These are phyloP conservation scores for Phoeniculus purpureus DNA, from an alignment of 2,797 vertebrate genomes.

Conservation along the genomic window DNA sequence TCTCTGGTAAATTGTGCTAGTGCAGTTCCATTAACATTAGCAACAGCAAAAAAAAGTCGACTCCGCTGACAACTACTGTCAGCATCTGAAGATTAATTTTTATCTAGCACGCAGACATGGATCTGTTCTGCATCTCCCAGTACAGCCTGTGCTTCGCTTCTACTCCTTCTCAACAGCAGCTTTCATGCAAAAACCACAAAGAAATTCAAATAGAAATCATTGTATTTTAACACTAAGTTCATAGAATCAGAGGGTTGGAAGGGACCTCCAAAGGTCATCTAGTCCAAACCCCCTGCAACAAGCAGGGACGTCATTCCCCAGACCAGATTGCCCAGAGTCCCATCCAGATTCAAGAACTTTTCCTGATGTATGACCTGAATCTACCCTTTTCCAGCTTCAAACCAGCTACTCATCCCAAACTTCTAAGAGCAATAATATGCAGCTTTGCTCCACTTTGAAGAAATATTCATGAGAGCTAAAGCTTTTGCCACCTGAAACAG, in stretches of 20 bases:
- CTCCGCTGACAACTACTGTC: slow-evolving; percentile 50
- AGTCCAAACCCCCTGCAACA: too few relatives aligned
- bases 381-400: too few relatives aligned
- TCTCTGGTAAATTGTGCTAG: slow-evolving; percentile 27
- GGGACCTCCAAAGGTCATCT: too few relatives aligned
- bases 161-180: slow-evolving; percentile 38
- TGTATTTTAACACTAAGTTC: neutral
- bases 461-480: neutral
- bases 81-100: slow-evolving; percentile 60
- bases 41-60: slow-evolving; percentile 42
- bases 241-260: too few relatives aligned
- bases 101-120: slow-evolving; percentile 9
- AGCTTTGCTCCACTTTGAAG: neutral
- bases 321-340: too few relatives aligned
- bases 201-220: neutral
- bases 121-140: slow-evolving; percentile 46
- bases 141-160: slow-evolving; percentile 6
- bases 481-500: neutral
- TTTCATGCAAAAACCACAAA: neutral
- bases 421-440: neutral
- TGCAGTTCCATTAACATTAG: slow-evolving; percentile 71
- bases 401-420: neutral
- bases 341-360: too few relatives aligned
- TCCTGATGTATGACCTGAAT: too few relatives aligned
- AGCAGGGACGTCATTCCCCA: too few relatives aligned